Evolutionary conservation across 2,888 invertebrate species (phyloP).

Genomic region (Philopedon plagiatum): DNA sequence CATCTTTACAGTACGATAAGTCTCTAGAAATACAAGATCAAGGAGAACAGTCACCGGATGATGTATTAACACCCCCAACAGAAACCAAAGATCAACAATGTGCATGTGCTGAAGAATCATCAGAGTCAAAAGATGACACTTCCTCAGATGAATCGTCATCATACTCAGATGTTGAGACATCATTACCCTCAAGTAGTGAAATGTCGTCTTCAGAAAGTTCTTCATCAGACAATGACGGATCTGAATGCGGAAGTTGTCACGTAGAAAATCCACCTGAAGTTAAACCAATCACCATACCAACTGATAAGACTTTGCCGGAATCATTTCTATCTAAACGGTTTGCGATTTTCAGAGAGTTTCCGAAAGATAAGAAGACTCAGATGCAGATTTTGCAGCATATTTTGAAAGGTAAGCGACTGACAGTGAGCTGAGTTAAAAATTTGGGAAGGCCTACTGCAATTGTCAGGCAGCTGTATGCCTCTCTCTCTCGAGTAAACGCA

Average conservation of each 20-base stretch:
- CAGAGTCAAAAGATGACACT: slow-evolving; percentile 23
- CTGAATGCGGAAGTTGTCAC: slow-evolving; percentile 37
- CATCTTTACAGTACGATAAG: not conserved
- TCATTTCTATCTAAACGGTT: slow-evolving; percentile 55
- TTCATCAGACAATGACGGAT: not conserved
- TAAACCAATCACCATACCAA: slow-evolving; percentile 25
- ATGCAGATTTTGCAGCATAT: slow-evolving; percentile 57
- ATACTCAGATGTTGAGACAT: not conserved
- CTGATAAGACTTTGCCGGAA: slow-evolving; percentile 14
- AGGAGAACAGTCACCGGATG: not conserved
- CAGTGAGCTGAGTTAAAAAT: too few relatives aligned
- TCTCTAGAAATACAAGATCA: not conserved
- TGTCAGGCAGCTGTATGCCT: too few relatives aligned
- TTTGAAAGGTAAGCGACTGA: slow-evolving; percentile 31
- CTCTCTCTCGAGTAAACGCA: too few relatives aligned
- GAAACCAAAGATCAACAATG: not conserved
- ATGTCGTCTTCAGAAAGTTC: not conserved
- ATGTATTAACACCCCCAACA: not conserved
- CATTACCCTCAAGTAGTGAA: not conserved
- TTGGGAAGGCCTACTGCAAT: too few relatives aligned
- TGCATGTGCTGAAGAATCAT: not conserved
- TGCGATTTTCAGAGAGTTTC: slow-evolving; percentile 60
- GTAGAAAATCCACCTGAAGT: slow-evolving; percentile 25
- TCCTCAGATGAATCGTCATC: slow-evolving; percentile 10
- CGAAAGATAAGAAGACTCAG: slow-evolving; percentile 55